Percentiles rank a stretch among this genome's conserved stretches.
Evolutionary conservation across 2,113 vertebrate species (phyloP).

Genomic region (Halcyon senegalensis): DNA sequence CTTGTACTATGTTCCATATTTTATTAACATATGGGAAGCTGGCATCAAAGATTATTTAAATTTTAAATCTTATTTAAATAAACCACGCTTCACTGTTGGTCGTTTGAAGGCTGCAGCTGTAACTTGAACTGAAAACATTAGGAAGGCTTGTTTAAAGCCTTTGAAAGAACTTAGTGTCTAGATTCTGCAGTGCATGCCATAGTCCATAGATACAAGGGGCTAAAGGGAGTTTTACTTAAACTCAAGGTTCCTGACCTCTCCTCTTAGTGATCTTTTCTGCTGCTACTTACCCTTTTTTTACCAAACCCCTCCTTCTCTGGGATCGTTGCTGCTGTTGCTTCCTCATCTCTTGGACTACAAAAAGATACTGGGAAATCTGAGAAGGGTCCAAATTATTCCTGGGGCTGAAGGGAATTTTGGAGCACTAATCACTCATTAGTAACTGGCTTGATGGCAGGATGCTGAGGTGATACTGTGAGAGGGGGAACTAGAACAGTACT

Average conservation of each 20-base stretch:
- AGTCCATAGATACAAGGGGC: not conserved
- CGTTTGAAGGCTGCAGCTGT: not conserved
- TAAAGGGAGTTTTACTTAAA: not conserved
- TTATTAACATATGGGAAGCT: not conserved
- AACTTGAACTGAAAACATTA: not conserved
- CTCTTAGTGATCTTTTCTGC: not conserved
- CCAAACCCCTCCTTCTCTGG: not conserved
- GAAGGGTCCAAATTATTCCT: not conserved
- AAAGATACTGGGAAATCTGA: not conserved
- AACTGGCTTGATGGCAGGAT: not conserved
- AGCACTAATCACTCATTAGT: not conserved
- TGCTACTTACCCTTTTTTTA: not conserved
- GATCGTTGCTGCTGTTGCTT: slow-evolving; percentile 36
- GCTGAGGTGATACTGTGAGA: not conserved
- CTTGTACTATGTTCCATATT: not conserved
- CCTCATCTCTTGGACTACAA: not conserved
- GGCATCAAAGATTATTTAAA: not conserved
- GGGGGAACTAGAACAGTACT: not conserved
- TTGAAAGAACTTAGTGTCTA: not conserved
- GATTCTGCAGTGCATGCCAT: not conserved
- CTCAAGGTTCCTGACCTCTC: not conserved
- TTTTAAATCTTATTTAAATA: not conserved
- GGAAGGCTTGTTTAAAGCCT: not conserved
- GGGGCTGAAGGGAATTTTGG: not conserved
- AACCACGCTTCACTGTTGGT: not conserved